phyloP scores from a whole-genome alignment of 1,140 invertebrate species.

The Zaprionus tsacasi region DNA sequence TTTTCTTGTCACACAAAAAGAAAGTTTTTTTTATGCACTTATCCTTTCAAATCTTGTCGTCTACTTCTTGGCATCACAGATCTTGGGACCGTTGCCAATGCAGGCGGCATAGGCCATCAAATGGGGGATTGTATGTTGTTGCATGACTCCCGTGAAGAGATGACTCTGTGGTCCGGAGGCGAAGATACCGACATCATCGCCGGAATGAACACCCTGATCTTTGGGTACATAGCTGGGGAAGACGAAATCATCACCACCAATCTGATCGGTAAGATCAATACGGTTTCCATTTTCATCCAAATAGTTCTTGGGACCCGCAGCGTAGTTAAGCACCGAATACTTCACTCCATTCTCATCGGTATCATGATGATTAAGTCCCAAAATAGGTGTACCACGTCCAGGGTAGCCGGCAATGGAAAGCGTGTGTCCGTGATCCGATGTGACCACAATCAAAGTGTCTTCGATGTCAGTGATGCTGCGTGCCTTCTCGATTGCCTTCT shows the following conservation, averaged over 20 bases:
- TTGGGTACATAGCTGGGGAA: constrained; percentile 84
- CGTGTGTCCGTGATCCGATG: constrained; percentile 88
- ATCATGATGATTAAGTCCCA: constrained; percentile 82
- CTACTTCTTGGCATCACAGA: constrained; percentile 53
- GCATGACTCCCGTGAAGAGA: constrained; percentile 89
- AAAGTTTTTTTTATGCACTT: not conserved
- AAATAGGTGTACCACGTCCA: constrained; percentile 86
- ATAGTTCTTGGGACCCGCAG: constrained; percentile 88
- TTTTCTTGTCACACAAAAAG: constrained; percentile 1
- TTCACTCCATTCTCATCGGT: constrained; percentile 87
- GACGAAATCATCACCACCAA: constrained; percentile 66
- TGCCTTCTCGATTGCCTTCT: constrained; percentile 86
- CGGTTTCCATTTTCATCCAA: constrained; percentile 55
- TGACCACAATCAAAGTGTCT: constrained; percentile 88
- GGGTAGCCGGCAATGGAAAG: constrained; percentile 87
- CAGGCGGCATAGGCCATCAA: constrained; percentile 89
- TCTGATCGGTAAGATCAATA: constrained; percentile 50
- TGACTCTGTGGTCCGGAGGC: constrained; percentile 88
- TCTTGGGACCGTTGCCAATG: constrained; percentile 82
- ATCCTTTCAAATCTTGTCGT: not conserved
- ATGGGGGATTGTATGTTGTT: constrained; percentile 91
- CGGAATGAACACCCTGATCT: constrained; percentile 87
- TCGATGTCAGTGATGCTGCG: constrained; percentile 84
- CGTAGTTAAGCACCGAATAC: constrained; percentile 91
- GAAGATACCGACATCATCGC: constrained; percentile 89